These are phyloP conservation scores for Scotopteryx bipunctaria DNA, from an alignment of 2,888 invertebrate species.

Conservation along the genomic window DNA sequence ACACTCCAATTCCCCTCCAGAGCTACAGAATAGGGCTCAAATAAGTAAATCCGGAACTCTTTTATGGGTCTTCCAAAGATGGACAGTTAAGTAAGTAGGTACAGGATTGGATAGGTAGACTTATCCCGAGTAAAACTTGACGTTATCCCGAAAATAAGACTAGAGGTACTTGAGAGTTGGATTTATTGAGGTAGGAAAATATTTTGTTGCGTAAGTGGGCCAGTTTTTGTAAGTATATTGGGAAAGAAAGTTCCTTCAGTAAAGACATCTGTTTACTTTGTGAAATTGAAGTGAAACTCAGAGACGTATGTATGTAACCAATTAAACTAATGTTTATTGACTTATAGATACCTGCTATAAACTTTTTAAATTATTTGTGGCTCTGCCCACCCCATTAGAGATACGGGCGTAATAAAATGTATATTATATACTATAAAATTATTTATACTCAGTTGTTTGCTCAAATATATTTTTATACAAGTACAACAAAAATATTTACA, in stretches of 20 bases:
- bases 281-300: too few relatives aligned
- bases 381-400: too few relatives aligned
- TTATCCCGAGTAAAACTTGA: constrained; percentile 70
- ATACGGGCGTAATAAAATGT: too few relatives aligned
- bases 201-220: constrained; percentile 36
- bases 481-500: not conserved
- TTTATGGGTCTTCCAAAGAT: constrained; percentile 60
- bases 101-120: constrained; percentile 68
- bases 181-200: constrained; percentile 54
- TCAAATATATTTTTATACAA: too few relatives aligned
- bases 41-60: constrained; percentile 56
- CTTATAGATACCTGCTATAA: too few relatives aligned
- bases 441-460: too few relatives aligned
- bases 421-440: too few relatives aligned
- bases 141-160: constrained; percentile 62
- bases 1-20: constrained; percentile 51
- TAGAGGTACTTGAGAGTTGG: constrained; percentile 54
- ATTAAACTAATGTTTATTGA: too few relatives aligned
- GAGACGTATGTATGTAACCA: too few relatives aligned
- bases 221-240: constrained; percentile 28
- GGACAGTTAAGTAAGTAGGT: constrained; percentile 59
- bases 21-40: constrained; percentile 51
- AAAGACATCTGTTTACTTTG: not conserved
- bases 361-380: too few relatives aligned
- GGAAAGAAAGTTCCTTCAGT: not conserved